Conservation (phyloP, 2,797 vertebrate genomes). For the Melanotaenia pygmaea region DNA sequence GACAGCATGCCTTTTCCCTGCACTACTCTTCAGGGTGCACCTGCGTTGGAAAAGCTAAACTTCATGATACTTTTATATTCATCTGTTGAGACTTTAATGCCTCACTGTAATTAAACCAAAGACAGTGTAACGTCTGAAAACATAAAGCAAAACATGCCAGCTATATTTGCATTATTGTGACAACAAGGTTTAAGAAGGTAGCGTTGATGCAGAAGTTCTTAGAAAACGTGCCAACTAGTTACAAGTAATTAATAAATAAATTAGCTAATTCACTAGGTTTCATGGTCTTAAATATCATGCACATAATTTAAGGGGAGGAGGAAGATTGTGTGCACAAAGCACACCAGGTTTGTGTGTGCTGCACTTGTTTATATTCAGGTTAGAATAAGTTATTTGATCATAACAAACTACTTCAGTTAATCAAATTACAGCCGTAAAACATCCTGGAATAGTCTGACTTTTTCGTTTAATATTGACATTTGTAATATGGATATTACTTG, state of each 20-base stretch:
- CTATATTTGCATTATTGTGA: neutral
- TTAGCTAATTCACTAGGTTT: neutral
- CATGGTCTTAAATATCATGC: neutral
- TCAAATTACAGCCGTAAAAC: neutral
- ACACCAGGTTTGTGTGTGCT: neutral
- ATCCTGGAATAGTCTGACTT: neutral
- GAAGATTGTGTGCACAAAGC: neutral
- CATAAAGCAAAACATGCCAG: neutral
- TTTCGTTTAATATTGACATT: neutral
- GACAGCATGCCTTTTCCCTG: neutral
- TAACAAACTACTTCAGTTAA: neutral
- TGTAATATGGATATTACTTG: neutral
- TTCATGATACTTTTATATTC: neutral
- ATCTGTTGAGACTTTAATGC: constrained; percentile 1
- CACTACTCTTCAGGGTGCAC: neutral
- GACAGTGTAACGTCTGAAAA: neutral
- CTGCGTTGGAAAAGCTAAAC: neutral
- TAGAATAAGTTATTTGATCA: neutral
- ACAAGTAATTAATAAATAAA: neutral
- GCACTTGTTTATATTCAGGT: neutral
- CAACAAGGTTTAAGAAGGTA: neutral
- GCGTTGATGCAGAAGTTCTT: neutral
- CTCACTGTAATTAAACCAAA: neutral
- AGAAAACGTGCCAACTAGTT: neutral
- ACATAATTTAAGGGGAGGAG: neutral